Conservation (phyloP, 2,797 vertebrate species). For the Epinephelus malabaricus region DNA sequence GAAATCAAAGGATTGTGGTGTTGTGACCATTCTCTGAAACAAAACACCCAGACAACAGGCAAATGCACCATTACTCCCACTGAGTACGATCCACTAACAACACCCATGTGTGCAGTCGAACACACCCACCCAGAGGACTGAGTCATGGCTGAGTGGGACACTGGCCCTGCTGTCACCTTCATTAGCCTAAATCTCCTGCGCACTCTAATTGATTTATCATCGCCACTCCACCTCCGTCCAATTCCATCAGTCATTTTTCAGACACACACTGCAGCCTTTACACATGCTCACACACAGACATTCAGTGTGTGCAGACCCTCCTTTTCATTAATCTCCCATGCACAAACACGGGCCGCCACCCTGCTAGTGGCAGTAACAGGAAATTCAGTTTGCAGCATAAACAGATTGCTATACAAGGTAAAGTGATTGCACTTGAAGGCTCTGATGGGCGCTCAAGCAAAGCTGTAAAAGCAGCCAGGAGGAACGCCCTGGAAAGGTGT, state of each 20-base stretch:
- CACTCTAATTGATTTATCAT: slow-evolving; percentile 81
- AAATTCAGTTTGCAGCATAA: slow-evolving; percentile 42
- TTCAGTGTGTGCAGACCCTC: not conserved
- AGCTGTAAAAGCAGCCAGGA: slow-evolving; percentile 30
- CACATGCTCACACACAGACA: not conserved
- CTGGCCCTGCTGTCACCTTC: slow-evolving; percentile 64
- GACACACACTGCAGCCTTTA: slow-evolving; percentile 14
- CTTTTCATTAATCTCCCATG: slow-evolving; percentile 42
- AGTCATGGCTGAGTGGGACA: slow-evolving; percentile 67
- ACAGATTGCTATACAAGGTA: slow-evolving; percentile 33
- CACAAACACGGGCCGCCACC: not conserved
- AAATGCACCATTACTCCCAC: not conserved
- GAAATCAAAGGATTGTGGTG: not conserved
- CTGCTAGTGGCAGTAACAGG: not conserved
- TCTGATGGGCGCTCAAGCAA: slow-evolving; percentile 24
- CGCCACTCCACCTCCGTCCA: slow-evolving; percentile 57
- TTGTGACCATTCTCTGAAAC: slow-evolving; percentile 7
- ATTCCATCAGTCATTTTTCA: slow-evolving; percentile 56
- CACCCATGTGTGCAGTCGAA: not conserved
- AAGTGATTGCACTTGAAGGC: slow-evolving; percentile 50
- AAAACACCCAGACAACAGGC: not conserved
- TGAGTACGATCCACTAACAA: slow-evolving; percentile 19
- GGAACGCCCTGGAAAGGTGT: slow-evolving; percentile 27
- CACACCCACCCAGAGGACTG: slow-evolving; percentile 32
- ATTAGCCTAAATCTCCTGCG: slow-evolving; percentile 66